These are phyloP conservation scores for Palaemon carinicauda DNA, from an alignment of 1,140 invertebrate species.

Conservation along the genomic window DNA sequence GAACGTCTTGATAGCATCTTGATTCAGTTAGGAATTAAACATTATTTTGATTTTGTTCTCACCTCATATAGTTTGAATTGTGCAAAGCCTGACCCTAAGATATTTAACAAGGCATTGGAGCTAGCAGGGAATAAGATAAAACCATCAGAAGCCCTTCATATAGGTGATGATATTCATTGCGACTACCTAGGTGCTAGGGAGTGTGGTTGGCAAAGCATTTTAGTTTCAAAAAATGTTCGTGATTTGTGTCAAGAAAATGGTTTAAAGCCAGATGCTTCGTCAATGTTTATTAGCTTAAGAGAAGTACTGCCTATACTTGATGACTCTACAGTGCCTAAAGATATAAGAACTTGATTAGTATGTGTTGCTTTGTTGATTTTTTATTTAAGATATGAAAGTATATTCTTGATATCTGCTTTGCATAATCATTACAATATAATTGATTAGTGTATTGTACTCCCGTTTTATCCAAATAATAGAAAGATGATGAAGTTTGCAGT, in stretches of 20 bases:
- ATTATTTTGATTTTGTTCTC: slow-evolving; percentile 52
- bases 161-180: slow-evolving; percentile 47
- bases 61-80: slow-evolving; percentile 38
- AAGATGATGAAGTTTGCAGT: no score
- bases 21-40: slow-evolving; percentile 12
- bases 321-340: background rate
- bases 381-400: background rate
- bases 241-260: slow-evolving; percentile 26
- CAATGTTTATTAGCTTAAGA: slow-evolving; percentile 40
- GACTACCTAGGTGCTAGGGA: slow-evolving; percentile 45
- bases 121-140: slow-evolving; percentile 5
- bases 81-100: slow-evolving; percentile 43
- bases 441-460: no score
- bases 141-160: slow-evolving; percentile 42
- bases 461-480: no score
- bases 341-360: background rate
- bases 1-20: slow-evolving; percentile 41
- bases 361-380: background rate
- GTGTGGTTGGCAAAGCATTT: slow-evolving; percentile 43
- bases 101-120: slow-evolving; percentile 41
- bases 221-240: slow-evolving; percentile 33
- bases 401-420: background rate
- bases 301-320: slow-evolving; percentile 31
- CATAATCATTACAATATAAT: no score
- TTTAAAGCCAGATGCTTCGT: slow-evolving; percentile 14